Evolutionary conservation across 2,113 vertebrate genomes (phyloP).

Genomic region (Pyrgilauda ruficollis): DNA sequence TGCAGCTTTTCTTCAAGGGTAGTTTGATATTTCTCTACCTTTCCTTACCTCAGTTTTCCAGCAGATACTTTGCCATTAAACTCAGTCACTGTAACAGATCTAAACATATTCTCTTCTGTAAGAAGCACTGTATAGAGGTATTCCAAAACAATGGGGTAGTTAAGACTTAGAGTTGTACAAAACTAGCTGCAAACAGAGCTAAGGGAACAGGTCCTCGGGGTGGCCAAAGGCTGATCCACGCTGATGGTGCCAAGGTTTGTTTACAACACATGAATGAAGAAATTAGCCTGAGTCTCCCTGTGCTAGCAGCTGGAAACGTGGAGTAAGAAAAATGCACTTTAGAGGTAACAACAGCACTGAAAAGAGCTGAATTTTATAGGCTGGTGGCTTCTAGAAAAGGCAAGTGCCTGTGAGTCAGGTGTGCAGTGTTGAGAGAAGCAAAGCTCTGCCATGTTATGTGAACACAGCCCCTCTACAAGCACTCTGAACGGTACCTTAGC

Average conservation of each 20-base stretch:
- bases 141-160: neutral
- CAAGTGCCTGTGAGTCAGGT: neutral
- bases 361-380: neutral
- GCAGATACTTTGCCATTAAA: neutral
- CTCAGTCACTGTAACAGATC: neutral
- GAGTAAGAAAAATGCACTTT: neutral
- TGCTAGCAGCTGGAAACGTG: neutral
- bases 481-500: neutral
- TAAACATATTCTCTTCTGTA: neutral
- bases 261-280: neutral
- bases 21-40: neutral
- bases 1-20: fast-evolving
- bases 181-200: neutral
- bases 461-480: neutral
- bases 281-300: neutral
- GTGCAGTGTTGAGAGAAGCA: neutral
- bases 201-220: neutral
- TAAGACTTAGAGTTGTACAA: neutral
- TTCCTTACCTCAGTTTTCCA: neutral
- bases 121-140: neutral
- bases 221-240: neutral
- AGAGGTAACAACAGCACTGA: neutral
- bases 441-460: no score
- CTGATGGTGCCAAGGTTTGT: neutral
- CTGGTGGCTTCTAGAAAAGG: neutral